Evolutionary conservation across 2,797 vertebrate genomes (phyloP).

Genomic region (Rhinophrynus dorsalis): DNA sequence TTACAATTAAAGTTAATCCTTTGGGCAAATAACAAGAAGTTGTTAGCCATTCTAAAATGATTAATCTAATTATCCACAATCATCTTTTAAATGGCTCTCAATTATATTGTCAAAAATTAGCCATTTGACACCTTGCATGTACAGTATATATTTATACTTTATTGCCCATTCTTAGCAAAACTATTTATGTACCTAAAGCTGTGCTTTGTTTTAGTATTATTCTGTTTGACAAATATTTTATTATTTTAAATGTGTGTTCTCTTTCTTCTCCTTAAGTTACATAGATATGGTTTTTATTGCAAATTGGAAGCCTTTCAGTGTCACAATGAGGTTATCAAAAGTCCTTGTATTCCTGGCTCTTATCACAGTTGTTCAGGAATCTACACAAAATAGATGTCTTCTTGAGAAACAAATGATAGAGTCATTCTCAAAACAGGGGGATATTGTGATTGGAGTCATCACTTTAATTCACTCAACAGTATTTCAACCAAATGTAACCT

Average conservation of each 20-base stretch:
- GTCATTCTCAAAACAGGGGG: conserved; percentile 20
- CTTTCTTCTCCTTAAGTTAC: neutral
- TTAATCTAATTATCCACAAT: conserved; percentile 15
- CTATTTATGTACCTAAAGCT: neutral
- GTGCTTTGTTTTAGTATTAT: neutral
- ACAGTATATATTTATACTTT: neutral
- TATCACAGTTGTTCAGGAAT: conserved; percentile 15
- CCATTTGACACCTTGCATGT: neutral
- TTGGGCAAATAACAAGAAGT: neutral
- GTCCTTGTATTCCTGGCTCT: conserved; percentile 18
- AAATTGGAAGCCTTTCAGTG: neutral
- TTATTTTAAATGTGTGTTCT: neutral
- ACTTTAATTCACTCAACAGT: conserved; percentile 36
- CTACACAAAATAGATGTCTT: neutral
- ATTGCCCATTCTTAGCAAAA: neutral
- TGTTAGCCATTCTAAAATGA: neutral
- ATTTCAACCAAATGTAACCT: neutral
- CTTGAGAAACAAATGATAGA: conserved; percentile 20
- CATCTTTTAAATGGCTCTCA: neutral
- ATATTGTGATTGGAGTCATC: conserved; percentile 28
- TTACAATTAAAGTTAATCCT: neutral
- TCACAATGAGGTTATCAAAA: conserved; percentile 19
- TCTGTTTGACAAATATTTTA: neutral
- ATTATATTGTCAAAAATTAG: conserved; percentile 2
- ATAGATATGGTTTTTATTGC: neutral